Percentiles rank a stretch among this genome's conserved stretches.
Conservation (phyloP, 2,113 vertebrate genomes). For the Opisthocomus hoazin region DNA sequence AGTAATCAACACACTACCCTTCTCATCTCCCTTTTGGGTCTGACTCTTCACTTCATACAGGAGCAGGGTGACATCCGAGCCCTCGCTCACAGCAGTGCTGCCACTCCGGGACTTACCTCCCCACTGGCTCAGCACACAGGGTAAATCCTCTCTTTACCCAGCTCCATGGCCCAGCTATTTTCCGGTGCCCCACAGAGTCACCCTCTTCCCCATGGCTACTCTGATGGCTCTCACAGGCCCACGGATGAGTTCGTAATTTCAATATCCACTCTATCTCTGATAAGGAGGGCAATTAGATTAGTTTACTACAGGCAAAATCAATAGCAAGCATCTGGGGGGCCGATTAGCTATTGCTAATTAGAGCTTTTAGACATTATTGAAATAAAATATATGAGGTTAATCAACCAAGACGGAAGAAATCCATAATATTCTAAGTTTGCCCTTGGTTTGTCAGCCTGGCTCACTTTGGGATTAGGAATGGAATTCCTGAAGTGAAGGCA, state of each 20-base stretch:
- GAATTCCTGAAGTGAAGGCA: not conserved
- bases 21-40: not conserved
- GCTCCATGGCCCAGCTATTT: not conserved
- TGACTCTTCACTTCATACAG: not conserved
- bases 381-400: constrained; percentile 64
- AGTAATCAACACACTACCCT: not conserved
- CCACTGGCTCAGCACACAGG: not conserved
- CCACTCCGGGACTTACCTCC: not conserved
- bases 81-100: accelerated
- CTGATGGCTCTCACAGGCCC: not conserved
- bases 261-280: constrained; percentile 1
- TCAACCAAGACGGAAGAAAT: constrained; percentile 67
- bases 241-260: not conserved
- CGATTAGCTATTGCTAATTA: constrained; percentile 72
- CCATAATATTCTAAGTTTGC: constrained; percentile 55
- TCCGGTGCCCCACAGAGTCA: not conserved
- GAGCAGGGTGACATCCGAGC: not conserved
- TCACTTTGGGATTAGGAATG: constrained; percentile 40
- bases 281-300: constrained; percentile 68
- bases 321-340: constrained; percentile 64
- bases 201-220: not conserved
- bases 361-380: constrained; percentile 72
- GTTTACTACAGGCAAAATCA: constrained; percentile 71
- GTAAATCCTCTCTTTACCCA: not conserved
- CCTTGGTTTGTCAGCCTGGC: constrained; percentile 35